phyloP scores from a whole-genome alignment of 2,888 invertebrate genomes.

The Chironomus tentans region DNA sequence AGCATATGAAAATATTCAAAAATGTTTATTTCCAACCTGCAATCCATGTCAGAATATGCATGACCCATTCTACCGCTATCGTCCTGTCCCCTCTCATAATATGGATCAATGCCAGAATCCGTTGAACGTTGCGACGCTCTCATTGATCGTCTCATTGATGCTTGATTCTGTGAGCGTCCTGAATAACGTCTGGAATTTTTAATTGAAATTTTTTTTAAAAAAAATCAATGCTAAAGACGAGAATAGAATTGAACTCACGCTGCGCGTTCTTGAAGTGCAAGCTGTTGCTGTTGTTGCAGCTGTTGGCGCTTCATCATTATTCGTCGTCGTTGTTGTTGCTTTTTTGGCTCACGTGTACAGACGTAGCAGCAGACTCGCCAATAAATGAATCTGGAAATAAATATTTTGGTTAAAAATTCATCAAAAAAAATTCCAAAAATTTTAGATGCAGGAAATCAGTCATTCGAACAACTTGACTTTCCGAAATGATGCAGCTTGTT shows the following conservation, averaged over 20 bases:
- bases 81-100: slow-evolving; percentile 36
- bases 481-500: too few species aligned
- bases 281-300: slow-evolving; percentile 33
- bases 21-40: slow-evolving; percentile 45
- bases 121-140: slow-evolving; percentile 52
- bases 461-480: too few species aligned
- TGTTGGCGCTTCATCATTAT: slow-evolving; percentile 28
- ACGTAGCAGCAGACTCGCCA: slow-evolving; percentile 88
- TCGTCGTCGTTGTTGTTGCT: slow-evolving; percentile 45
- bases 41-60: slow-evolving; percentile 65
- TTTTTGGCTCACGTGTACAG: slow-evolving; percentile 70
- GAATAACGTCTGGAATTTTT: slow-evolving; percentile 34
- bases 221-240: neutral
- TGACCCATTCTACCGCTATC: slow-evolving; percentile 45
- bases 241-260: neutral
- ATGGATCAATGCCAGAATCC: slow-evolving; percentile 52
- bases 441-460: too few species aligned
- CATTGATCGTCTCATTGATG: slow-evolving; percentile 48
- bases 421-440: too few species aligned
- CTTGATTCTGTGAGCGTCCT: slow-evolving; percentile 37
- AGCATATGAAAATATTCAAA: neutral
- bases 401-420: neutral
- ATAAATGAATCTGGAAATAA: slow-evolving; percentile 66
- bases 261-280: neutral
- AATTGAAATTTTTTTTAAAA: neutral